Conservation (phyloP, 2,797 vertebrate species). For the Platyrinchus mystaceus region DNA sequence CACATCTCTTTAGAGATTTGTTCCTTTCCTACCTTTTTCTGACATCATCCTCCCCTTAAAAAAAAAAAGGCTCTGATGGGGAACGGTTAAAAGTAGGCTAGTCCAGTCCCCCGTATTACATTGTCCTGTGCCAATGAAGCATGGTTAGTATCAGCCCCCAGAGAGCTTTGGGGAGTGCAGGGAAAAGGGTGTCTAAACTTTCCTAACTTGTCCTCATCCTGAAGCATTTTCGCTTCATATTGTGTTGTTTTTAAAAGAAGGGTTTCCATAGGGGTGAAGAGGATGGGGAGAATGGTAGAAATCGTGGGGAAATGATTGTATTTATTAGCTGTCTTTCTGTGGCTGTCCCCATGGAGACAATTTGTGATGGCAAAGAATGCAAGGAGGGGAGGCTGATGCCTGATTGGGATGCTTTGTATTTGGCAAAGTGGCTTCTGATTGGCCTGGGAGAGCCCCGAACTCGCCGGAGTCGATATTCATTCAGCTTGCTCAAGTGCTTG, state of each 20-base stretch:
- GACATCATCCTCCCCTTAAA: conserved; percentile 79
- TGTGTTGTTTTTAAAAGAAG: conserved; percentile 26
- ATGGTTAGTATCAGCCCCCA: conserved; percentile 70
- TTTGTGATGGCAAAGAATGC: conserved; percentile 97
- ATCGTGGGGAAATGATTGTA: conserved; percentile 85
- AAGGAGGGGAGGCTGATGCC: conserved; percentile 91
- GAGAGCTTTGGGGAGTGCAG: conserved; percentile 57
- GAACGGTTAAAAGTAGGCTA: conserved; percentile 78
- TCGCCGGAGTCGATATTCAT: conserved; percentile 95
- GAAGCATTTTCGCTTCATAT: conserved; percentile 34
- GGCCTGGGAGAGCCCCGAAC: conserved; percentile 93
- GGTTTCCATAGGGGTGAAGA: conserved; percentile 7
- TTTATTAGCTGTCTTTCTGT: conserved; percentile 88
- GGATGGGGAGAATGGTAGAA: conserved; percentile 72
- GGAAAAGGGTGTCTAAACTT: conserved; percentile 66
- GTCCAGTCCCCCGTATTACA: conserved; percentile 71
- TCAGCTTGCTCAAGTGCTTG: conserved; percentile 92
- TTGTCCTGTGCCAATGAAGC: conserved; percentile 78
- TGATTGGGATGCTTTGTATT: conserved; percentile 99
- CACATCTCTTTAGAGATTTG: conserved; percentile 85
- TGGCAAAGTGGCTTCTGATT: conserved; percentile 97
- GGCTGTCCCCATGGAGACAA: conserved; percentile 94
- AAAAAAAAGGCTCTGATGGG: conserved; percentile 67
- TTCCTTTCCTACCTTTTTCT: conserved; percentile 85
- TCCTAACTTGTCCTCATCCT: conserved; percentile 55